Evolutionary conservation across 2,797 vertebrate genomes (phyloP).

Genomic region (Falco peregrinus): DNA sequence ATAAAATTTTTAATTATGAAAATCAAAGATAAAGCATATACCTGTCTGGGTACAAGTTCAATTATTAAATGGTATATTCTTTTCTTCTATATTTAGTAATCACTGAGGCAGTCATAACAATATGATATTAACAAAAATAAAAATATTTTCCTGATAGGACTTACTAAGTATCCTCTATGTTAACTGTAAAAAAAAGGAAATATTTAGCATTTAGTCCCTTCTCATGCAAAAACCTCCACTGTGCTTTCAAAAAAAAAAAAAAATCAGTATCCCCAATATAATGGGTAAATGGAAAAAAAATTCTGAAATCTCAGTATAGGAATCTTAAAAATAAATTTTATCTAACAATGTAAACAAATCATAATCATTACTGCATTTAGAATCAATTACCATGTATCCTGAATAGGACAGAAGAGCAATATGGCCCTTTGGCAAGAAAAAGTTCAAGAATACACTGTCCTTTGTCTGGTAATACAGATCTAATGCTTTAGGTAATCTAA

Average conservation of each 20-base stretch:
- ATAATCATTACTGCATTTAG: background rate
- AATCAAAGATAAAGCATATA: background rate
- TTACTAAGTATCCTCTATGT: background rate
- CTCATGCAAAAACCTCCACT: fast-evolving
- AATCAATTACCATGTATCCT: background rate
- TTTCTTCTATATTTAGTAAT: background rate
- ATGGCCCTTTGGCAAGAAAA: background rate
- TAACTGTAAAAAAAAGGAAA: background rate
- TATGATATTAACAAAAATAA: background rate
- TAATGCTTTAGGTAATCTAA: background rate
- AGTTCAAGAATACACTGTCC: background rate
- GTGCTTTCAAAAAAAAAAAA: background rate
- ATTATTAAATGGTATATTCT: background rate
- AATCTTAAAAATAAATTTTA: background rate
- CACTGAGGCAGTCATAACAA: background rate
- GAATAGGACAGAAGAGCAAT: background rate
- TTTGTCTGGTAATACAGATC: background rate
- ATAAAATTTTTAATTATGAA: background rate
- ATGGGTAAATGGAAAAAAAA: background rate
- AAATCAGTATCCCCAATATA: background rate
- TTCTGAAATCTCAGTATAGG: background rate
- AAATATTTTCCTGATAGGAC: background rate
- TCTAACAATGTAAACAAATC: background rate
- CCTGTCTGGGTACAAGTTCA: background rate
- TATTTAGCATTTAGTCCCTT: background rate